phyloP scores from a whole-genome alignment of 92 coral and sea anemone genomes.

The Metridium senile region DNA sequence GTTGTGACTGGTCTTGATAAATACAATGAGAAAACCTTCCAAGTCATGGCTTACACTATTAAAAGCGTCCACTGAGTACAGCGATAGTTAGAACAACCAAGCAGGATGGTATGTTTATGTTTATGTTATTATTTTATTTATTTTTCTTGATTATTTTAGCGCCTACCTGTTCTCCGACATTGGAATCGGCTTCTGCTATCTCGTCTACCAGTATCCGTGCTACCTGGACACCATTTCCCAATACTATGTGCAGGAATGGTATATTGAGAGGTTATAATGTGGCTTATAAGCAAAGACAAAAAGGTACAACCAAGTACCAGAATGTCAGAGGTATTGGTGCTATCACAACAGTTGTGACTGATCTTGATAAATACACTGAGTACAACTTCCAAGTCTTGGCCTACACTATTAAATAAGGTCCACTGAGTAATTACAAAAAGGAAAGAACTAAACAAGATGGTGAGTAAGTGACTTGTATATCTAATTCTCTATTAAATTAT shows the following conservation, averaged over 20 bases:
- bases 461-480: too few relatives aligned
- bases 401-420: conserved; percentile 34
- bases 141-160: too few relatives aligned
- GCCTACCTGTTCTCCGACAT: too few relatives aligned
- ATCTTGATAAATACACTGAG: conserved; percentile 17
- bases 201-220: conserved; percentile 12
- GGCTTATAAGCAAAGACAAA: conserved; percentile 4
- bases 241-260: conserved; percentile 13
- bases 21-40: too few relatives aligned
- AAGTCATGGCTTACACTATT: too few relatives aligned
- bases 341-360: background rate
- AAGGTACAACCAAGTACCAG: background rate
- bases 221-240: conserved; percentile 11
- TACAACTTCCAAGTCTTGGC: conserved; percentile 36
- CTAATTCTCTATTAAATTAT: too few relatives aligned
- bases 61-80: too few relatives aligned
- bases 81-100: too few relatives aligned
- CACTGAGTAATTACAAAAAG: background rate
- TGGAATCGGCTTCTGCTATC: background rate
- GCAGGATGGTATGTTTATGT: too few relatives aligned
- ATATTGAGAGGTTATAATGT: conserved; percentile 3
- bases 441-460: conserved; percentile 38
- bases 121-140: too few relatives aligned
- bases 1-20: too few relatives aligned
- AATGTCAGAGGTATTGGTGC: background rate